Evolutionary conservation across 2,797 vertebrate genomes (phyloP), one percentile per base, ranked within the genome.

Genomic region (Bradypodion ventrale): DNA sequence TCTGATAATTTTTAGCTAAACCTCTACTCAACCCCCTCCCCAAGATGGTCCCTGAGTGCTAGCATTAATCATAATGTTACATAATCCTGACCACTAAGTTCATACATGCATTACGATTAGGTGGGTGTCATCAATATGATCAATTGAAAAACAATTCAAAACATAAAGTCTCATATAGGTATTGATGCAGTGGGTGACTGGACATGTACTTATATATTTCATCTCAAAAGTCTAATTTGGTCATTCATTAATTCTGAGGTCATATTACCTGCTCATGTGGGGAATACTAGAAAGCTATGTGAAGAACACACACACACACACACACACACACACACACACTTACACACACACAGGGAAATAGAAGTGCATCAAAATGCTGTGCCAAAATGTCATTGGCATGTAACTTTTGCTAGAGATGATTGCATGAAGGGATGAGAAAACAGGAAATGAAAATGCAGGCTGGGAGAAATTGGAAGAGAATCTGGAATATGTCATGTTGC

Each of bases 401-500:
- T 66, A 66, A 44, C 46, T 27, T 85, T 80, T 68, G n/a, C 23
- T 77, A 76, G 66, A 76, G 63, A 75, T 60, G 49, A 76, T 76
- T 19, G 52, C 32, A 63, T n/a, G 12, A 35, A 76, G 75, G 13
- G 19, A 70, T 56, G 78, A 60, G 23, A 63, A 37, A 75, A 69
- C 9, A 80, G 62, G 62, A 69, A 76, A 62, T 60, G 68, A 81
- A 75, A 75, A 76, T 37, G n/a, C 78, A 76, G 19, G 44, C 40
- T 60, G 49, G n/a, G n/a, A 76, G 65, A 68, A 85, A 76, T 56
- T 80, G 63, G 63, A 76, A 59, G 63, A 40, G 62, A 85, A 81
- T 81, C 84, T 85, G 84, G 78, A 81, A 69, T 59, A 27, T 68
- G 85, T 85, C 78, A 75, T 85, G 81, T 70, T 81, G 40, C 63